phyloP scores from a whole-genome alignment of 2,888 invertebrate genomes.

The Lasioglossum malachurum region DNA sequence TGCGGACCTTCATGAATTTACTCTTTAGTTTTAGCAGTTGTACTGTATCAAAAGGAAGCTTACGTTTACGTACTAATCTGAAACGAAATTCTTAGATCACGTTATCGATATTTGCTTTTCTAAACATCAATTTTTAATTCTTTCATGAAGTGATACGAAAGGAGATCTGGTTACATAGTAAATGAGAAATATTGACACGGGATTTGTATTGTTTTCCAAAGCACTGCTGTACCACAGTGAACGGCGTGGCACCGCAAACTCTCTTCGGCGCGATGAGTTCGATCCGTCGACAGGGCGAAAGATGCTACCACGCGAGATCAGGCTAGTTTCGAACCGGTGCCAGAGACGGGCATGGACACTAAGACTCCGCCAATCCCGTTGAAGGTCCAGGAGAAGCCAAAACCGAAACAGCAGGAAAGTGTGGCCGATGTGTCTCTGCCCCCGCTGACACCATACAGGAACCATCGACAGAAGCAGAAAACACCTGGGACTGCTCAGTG shows the following conservation, averaged over 20 bases:
- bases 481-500: conserved; percentile 58
- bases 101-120: too few relatives aligned
- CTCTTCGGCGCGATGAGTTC: conserved; percentile 69
- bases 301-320: conserved; percentile 71
- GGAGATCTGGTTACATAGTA: background rate
- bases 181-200: background rate
- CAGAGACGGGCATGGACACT: conserved; percentile 83
- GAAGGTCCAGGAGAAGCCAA: conserved; percentile 80
- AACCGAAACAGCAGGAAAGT: conserved; percentile 73
- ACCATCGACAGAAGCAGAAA: conserved; percentile 69
- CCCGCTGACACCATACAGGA: conserved; percentile 77
- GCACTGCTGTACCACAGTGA: conserved; percentile 57
- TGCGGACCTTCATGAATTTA: background rate
- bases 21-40: background rate
- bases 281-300: conserved; percentile 68
- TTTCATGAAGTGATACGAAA: background rate
- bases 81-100: too few relatives aligned
- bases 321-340: conserved; percentile 70
- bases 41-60: background rate
- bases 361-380: conserved; percentile 82
- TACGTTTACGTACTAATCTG: too few relatives aligned
- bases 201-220: conserved; percentile 45
- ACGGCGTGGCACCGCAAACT: conserved; percentile 48
- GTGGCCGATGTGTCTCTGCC: conserved; percentile 80
- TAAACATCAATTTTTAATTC: background rate